These are phyloP conservation scores for Tyria jacobaeae DNA, from an alignment of 2,888 invertebrate species.

Conservation along the genomic window DNA sequence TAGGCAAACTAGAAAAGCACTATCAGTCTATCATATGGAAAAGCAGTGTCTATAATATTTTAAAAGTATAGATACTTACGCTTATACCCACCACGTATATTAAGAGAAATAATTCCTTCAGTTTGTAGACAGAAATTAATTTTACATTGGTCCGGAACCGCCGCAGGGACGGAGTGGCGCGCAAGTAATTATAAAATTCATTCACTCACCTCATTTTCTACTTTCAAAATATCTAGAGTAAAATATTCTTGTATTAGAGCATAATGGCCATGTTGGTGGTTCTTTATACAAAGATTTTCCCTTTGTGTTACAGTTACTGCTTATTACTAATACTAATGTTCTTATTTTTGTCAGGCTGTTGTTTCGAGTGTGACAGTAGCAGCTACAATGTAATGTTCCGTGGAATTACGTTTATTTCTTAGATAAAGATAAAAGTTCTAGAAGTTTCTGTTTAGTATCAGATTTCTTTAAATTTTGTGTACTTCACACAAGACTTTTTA, in stretches of 20 bases:
- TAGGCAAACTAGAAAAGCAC: not conserved
- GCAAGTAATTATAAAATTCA: constrained; percentile 68
- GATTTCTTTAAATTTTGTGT: no score
- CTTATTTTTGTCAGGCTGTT: no score
- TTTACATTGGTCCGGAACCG: constrained; percentile 58
- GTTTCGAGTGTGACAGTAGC: no score
- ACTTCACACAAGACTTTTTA: no score
- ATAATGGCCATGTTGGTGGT: not conserved
- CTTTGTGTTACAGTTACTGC: no score
- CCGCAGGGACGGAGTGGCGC: constrained; percentile 49
- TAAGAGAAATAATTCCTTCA: constrained; percentile 38
- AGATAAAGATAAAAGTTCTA: no score
- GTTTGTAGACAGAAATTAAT: constrained; percentile 64
- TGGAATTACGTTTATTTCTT: no score
- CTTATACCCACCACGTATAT: constrained; percentile 24
- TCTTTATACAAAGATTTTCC: no score
- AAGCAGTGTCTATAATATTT: constrained; percentile 4
- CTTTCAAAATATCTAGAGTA: constrained; percentile 47
- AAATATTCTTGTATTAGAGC: constrained; percentile 22
- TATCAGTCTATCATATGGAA: not conserved
- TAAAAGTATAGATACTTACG: constrained; percentile 25
- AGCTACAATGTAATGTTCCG: no score
- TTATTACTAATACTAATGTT: no score
- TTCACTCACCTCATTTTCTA: constrained; percentile 54
- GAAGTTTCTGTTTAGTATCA: no score